These are phyloP conservation scores for Drosophila erecta DNA, from an alignment of 1,140 invertebrate genomes.

Conservation along the genomic window DNA sequence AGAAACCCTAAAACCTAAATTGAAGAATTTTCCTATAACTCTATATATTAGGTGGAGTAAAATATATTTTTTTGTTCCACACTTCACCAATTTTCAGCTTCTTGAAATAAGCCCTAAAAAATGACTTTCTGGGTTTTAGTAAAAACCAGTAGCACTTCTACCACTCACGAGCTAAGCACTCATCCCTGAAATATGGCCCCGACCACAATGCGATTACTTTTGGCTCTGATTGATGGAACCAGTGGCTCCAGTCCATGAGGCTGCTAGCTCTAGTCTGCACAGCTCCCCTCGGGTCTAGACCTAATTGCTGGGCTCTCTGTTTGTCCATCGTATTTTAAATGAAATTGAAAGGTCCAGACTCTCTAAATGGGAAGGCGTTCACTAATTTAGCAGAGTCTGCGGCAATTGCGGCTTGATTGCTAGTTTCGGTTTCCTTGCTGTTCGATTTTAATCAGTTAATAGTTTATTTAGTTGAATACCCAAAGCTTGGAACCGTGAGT, in stretches of 20 bases:
- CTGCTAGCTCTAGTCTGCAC: slow-evolving; percentile 9
- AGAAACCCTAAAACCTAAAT: not conserved
- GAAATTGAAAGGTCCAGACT: slow-evolving; percentile 68
- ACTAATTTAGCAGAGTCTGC: slow-evolving; percentile 66
- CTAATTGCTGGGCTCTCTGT: slow-evolving; percentile 62
- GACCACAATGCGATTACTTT: slow-evolving; percentile 34
- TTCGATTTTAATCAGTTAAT: slow-evolving; percentile 79
- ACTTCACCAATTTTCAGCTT: not conserved
- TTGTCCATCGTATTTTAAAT: slow-evolving; percentile 63
- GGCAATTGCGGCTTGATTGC: slow-evolving; percentile 64
- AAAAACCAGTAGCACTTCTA: not conserved
- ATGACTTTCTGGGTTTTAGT: not conserved
- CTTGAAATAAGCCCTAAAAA: not conserved
- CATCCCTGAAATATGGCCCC: slow-evolving; percentile 17
- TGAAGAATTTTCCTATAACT: too few species aligned
- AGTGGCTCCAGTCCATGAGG: slow-evolving; percentile 3
- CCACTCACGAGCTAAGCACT: slow-evolving; percentile 4
- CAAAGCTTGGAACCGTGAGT: slow-evolving; percentile 7
- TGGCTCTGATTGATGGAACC: slow-evolving; percentile 61
- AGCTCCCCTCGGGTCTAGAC: slow-evolving; percentile 19
- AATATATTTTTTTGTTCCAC: not conserved
- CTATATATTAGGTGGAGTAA: too few species aligned
- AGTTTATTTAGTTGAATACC: slow-evolving; percentile 73
- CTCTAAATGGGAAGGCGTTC: slow-evolving; percentile 68
- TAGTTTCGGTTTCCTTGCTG: slow-evolving; percentile 51